A percentile compares a stretch with the other conserved stretches of the same genome.
Evolutionary conservation across 1,140 invertebrate genomes (phyloP).

Genomic region (Drosophila jambulina): DNA sequence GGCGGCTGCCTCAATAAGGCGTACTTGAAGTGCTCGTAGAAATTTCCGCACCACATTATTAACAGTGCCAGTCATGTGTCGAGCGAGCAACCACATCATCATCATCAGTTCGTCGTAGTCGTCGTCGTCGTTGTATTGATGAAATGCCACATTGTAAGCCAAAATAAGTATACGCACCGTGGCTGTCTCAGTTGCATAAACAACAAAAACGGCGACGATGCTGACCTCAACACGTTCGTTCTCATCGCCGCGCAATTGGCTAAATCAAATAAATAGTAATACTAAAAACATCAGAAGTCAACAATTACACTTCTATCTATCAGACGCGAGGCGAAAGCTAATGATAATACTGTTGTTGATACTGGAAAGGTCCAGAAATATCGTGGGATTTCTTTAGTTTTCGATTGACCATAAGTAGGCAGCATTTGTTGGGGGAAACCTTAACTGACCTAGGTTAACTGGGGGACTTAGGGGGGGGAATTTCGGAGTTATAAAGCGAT

Average conservation of each 20-base stretch:
- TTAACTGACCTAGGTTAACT: conserved; percentile 11
- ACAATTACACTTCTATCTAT: conserved; percentile 35
- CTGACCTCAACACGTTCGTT: conserved; percentile 69
- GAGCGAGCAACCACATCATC: conserved; percentile 38
- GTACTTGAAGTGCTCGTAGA: conserved; percentile 65
- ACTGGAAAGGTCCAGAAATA: conserved; percentile 15
- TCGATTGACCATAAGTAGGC: conserved; percentile 1
- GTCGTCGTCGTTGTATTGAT: conserved; percentile 47
- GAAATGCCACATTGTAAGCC: conserved; percentile 61
- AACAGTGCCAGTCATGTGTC: conserved; percentile 65
- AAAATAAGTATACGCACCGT: conserved; percentile 39
- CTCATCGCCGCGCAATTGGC: conserved; percentile 39
- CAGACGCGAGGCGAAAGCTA: conserved; percentile 37
- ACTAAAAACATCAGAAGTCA: conserved; percentile 29
- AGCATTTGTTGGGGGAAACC: neutral
- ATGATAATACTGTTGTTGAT: conserved; percentile 20
- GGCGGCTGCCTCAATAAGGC: conserved; percentile 38
- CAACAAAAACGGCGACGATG: conserved; percentile 43
- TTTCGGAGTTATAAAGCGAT: neutral
- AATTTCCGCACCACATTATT: conserved; percentile 76
- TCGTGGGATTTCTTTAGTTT: neutral
- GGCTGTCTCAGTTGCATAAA: conserved; percentile 64
- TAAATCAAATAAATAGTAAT: conserved; percentile 58
- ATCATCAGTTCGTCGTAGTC: conserved; percentile 21
- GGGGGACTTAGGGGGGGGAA: too few species aligned